phyloP scores from a whole-genome alignment of 2,888 invertebrate genomes.

The Hylaea fasciaria region DNA sequence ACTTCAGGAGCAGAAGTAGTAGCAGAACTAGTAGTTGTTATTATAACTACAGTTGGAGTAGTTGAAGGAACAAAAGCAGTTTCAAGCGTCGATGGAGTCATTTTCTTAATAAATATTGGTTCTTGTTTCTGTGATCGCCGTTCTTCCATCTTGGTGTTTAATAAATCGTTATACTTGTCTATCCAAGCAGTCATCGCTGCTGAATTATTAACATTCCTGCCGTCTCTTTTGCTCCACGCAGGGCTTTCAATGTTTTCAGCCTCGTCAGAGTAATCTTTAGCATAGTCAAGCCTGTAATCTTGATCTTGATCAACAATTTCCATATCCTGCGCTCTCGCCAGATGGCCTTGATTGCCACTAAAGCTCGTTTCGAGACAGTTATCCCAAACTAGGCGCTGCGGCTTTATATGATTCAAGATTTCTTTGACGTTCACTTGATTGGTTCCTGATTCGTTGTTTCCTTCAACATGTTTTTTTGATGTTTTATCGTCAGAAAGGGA shows the following conservation, averaged over 20 bases:
- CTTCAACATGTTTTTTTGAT: slow-evolving; percentile 52
- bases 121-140: slow-evolving; percentile 60
- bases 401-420: slow-evolving; percentile 38
- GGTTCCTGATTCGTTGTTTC: slow-evolving; percentile 58
- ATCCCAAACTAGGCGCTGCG: slow-evolving; percentile 70
- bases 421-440: slow-evolving; percentile 45
- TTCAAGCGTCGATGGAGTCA: slow-evolving; percentile 34
- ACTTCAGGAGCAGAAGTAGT: slow-evolving; percentile 25
- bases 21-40: background rate
- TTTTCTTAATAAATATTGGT: slow-evolving; percentile 52
- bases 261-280: slow-evolving; percentile 13
- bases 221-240: slow-evolving; percentile 64
- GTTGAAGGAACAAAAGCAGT: background rate
- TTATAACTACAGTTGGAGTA: background rate
- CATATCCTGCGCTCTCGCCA: slow-evolving; percentile 53
- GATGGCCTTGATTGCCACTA: slow-evolving; percentile 52
- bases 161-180: slow-evolving; percentile 65
- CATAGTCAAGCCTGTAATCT: slow-evolving; percentile 51
- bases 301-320: slow-evolving; percentile 56
- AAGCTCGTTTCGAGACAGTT: slow-evolving; percentile 68
- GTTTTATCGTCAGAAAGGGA: slow-evolving; percentile 61
- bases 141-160: slow-evolving; percentile 62
- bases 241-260: slow-evolving; percentile 48
- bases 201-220: slow-evolving; percentile 48
- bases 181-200: slow-evolving; percentile 65